Evolutionary conservation across 2,888 invertebrate species (phyloP).

Genomic region (Xestia c-nigrum): DNA sequence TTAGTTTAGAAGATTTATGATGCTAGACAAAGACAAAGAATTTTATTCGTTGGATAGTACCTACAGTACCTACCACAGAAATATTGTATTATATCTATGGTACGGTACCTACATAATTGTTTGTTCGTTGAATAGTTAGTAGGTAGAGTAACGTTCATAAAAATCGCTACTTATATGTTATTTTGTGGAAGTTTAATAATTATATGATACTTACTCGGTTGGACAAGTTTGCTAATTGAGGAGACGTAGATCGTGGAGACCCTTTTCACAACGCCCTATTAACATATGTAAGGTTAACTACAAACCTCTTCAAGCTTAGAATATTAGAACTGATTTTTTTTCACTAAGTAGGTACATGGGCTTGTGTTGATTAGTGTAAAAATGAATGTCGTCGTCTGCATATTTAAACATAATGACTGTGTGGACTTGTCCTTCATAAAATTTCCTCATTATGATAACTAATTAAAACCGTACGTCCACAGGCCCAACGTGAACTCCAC

Average conservation of each 20-base stretch:
- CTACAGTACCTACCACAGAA: no score
- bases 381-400: background rate
- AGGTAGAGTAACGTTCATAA: no score
- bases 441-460: background rate
- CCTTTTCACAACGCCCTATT: no score
- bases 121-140: no score
- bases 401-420: background rate
- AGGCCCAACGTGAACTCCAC: constrained; percentile 92
- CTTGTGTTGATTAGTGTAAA: background rate
- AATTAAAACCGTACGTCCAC: constrained; percentile 41
- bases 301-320: background rate
- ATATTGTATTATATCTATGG: no score
- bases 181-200: background rate
- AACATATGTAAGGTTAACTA: background rate
- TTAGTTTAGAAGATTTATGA: no score
- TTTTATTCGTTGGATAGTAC: no score
- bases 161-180: background rate
- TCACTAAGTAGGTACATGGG: background rate
- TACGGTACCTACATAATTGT: no score
- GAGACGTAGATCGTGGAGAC: background rate
- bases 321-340: background rate
- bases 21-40: no score
- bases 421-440: background rate
- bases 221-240: background rate
- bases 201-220: background rate